phyloP scores from a whole-genome alignment of 2,888 invertebrate genomes.

The Patella caerulea region DNA sequence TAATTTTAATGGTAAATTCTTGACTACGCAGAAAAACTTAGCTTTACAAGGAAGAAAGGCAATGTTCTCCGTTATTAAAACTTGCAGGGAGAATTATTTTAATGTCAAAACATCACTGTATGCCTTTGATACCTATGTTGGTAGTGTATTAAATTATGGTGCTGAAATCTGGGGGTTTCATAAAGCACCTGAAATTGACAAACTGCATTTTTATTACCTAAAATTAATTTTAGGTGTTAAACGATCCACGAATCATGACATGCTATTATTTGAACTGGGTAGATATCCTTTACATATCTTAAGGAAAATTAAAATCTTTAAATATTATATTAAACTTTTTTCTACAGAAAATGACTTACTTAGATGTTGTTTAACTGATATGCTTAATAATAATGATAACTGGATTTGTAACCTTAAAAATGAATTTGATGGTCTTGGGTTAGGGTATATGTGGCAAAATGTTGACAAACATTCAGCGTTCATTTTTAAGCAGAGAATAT shows the following conservation, averaged over 20 bases:
- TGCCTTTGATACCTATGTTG: conserved; percentile 14
- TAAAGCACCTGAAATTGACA: conserved; percentile 10
- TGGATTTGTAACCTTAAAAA: conserved; percentile 4
- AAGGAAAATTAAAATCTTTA: neutral
- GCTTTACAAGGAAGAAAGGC: conserved; percentile 8
- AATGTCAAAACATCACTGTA: conserved; percentile 12
- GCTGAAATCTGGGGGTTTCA: conserved; percentile 15
- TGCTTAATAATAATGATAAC: neutral
- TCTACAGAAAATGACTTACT: neutral
- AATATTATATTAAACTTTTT: neutral
- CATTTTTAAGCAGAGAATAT: neutral
- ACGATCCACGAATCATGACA: conserved; percentile 1
- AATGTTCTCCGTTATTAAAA: conserved; percentile 4
- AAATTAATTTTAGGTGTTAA: conserved; percentile 10
- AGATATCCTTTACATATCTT: neutral
- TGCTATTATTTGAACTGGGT: conserved; percentile 1
- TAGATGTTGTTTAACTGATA: neutral
- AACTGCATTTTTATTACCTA: conserved; percentile 14
- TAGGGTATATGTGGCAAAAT: neutral
- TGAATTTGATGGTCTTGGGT: neutral
- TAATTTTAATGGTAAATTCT: conserved; percentile 4
- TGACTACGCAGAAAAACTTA: neutral
- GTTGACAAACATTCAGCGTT: neutral
- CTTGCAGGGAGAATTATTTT: conserved; percentile 9
- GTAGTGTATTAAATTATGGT: conserved; percentile 11